These are phyloP conservation scores for Ichneumon xanthorius DNA, from an alignment of 2,888 invertebrate species.

Conservation along the genomic window DNA sequence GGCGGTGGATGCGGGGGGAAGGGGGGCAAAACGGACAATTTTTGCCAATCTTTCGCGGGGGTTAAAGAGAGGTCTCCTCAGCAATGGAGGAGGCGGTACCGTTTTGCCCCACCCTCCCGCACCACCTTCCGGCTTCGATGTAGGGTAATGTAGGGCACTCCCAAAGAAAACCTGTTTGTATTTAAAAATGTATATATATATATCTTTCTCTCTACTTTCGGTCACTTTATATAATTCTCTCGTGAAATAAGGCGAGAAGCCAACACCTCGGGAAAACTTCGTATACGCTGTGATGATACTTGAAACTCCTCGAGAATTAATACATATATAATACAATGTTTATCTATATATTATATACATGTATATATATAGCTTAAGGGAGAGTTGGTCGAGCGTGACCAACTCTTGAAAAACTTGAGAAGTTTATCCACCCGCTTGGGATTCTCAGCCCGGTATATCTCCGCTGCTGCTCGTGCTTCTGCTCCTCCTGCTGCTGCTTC, in stretches of 20 bases:
- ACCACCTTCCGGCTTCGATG: too few relatives aligned
- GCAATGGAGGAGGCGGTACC: background rate
- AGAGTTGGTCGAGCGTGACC: conserved; percentile 21
- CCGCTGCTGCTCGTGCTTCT: background rate
- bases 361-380: background rate
- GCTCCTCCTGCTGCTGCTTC: background rate
- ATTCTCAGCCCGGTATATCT: conserved; percentile 44
- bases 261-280: conserved; percentile 40
- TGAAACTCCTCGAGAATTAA: conserved; percentile 41
- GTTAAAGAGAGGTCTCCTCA: background rate
- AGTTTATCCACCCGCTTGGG: conserved; percentile 56
- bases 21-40: background rate
- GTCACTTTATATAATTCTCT: conserved; percentile 51
- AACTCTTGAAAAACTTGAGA: conserved; percentile 56
- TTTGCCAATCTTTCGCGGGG: background rate
- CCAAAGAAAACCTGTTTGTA: too few relatives aligned
- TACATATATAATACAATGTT: background rate
- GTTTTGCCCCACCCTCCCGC: background rate
- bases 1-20: background rate
- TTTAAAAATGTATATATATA: conserved; percentile 15
- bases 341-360: background rate
- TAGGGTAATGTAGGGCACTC: background rate
- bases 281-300: conserved; percentile 36
- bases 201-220: conserved; percentile 33
- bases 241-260: conserved; percentile 57